These are phyloP conservation scores for Drosophila sp. DNA, from an alignment of 1,140 invertebrate genomes.

Conservation along the genomic window DNA sequence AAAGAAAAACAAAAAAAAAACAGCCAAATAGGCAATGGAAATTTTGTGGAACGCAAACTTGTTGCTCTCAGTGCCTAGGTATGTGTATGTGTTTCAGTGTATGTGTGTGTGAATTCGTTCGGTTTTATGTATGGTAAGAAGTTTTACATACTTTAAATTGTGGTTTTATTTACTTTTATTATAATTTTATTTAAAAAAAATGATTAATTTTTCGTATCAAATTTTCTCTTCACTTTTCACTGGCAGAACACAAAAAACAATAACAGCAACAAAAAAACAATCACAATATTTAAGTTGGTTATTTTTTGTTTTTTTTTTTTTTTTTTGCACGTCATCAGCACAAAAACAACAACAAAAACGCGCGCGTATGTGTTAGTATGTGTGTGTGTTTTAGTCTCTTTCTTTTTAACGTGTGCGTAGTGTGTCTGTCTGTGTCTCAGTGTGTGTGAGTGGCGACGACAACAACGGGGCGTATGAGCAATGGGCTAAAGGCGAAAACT, in stretches of 20 bases:
- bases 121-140: conserved; percentile 50
- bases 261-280: conserved; percentile 23
- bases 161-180: conserved; percentile 41
- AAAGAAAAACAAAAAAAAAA: conserved; percentile 17
- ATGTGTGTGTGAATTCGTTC: conserved; percentile 35
- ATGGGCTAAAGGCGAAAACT: conserved; percentile 68
- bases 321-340: conserved; percentile 48
- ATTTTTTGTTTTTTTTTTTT: neutral
- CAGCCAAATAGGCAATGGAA: conserved; percentile 68
- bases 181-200: conserved; percentile 24
- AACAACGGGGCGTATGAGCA: conserved; percentile 75
- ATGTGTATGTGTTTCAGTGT: conserved; percentile 17
- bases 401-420: conserved; percentile 5
- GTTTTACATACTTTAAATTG: conserved; percentile 62
- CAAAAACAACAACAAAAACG: conserved; percentile 16
- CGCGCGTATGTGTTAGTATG: conserved; percentile 25
- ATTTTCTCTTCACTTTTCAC: conserved; percentile 38
- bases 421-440: neutral
- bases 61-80: conserved; percentile 49
- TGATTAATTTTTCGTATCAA: neutral
- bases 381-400: conserved; percentile 14
- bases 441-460: conserved; percentile 36
- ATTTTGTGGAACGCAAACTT: conserved; percentile 78
- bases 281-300: conserved; percentile 23
- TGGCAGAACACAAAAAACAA: conserved; percentile 45